phyloP scores from a whole-genome alignment of 2,888 invertebrate species.

The Podotricha telesiphe region DNA sequence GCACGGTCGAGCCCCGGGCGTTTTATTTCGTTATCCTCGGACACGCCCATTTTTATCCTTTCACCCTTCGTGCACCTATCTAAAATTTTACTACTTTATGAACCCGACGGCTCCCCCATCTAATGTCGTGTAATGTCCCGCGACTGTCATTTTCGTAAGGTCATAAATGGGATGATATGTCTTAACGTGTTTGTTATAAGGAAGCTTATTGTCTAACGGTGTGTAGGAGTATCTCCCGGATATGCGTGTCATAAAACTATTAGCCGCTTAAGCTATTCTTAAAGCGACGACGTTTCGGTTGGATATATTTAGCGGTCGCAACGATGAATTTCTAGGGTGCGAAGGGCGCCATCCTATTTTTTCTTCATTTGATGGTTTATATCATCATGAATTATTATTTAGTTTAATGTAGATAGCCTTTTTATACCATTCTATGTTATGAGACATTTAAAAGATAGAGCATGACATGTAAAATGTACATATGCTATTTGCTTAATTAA shows the following conservation, averaged over 20 bases:
- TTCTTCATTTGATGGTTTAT: slow-evolving; percentile 63
- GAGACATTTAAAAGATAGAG: too few relatives aligned
- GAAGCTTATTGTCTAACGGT: slow-evolving; percentile 52
- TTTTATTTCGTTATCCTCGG: slow-evolving; percentile 78
- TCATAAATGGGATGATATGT: slow-evolving; percentile 49
- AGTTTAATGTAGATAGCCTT: slow-evolving; percentile 70
- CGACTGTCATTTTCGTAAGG: slow-evolving; percentile 64
- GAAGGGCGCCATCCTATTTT: slow-evolving; percentile 70
- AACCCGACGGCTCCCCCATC: slow-evolving; percentile 58
- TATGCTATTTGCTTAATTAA: too few relatives aligned
- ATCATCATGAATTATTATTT: slow-evolving; percentile 71
- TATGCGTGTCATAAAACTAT: slow-evolving; percentile 84
- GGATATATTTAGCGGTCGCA: slow-evolving; percentile 63
- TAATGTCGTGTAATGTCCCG: slow-evolving; percentile 74
- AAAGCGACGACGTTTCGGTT: slow-evolving; percentile 70
- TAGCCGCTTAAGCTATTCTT: slow-evolving; percentile 81
- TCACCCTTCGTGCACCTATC: slow-evolving; percentile 55
- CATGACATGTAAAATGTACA: too few relatives aligned
- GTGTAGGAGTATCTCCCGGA: slow-evolving; percentile 56
- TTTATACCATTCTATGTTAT: slow-evolving; percentile 54
- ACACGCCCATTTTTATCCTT: slow-evolving; percentile 65
- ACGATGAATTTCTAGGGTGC: slow-evolving; percentile 60
- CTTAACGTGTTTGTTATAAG: slow-evolving; percentile 56
- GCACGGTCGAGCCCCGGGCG: slow-evolving; percentile 74
- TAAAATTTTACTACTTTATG: slow-evolving; percentile 56